Conservation (phyloP, 2,888 invertebrate species). For the Drosophila affinis region DNA sequence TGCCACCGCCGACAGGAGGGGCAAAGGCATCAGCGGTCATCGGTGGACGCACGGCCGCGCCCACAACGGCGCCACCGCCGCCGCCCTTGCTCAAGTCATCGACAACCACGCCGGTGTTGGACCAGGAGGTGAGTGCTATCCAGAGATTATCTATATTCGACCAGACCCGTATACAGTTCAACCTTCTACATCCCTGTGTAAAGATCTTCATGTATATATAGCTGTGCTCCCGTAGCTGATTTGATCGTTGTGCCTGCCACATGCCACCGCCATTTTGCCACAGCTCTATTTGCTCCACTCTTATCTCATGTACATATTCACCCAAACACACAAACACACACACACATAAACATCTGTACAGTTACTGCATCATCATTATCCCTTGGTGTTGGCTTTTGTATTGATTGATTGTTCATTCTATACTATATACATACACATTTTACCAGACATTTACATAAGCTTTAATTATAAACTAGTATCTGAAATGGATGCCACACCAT, state of each 20-base stretch:
- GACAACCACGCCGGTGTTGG: constrained; percentile 85
- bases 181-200: constrained; percentile 35
- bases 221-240: constrained; percentile 42
- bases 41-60: constrained; percentile 62
- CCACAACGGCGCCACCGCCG: constrained; percentile 84
- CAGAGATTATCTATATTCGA: not conserved
- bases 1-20: constrained; percentile 41
- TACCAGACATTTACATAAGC: not conserved
- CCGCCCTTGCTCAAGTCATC: constrained; percentile 82
- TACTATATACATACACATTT: constrained; percentile 12
- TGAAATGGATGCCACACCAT: constrained; percentile 12
- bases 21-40: constrained; percentile 19
- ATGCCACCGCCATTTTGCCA: constrained; percentile 3
- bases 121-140: constrained; percentile 85
- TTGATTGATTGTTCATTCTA: constrained; percentile 25
- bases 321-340: not conserved
- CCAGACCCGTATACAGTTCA: constrained; percentile 31
- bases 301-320: constrained; percentile 33
- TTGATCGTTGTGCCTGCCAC: constrained; percentile 50
- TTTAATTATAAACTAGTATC: not conserved
- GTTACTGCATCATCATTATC: constrained; percentile 29
- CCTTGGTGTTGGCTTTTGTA: constrained; percentile 62
- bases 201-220: constrained; percentile 41
- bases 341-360: constrained; percentile 30
- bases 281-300: constrained; percentile 23